Base-by-base conservation (phyloP, 2,113 vertebrate genomes). In the Oryzias curvinotus region DNA sequence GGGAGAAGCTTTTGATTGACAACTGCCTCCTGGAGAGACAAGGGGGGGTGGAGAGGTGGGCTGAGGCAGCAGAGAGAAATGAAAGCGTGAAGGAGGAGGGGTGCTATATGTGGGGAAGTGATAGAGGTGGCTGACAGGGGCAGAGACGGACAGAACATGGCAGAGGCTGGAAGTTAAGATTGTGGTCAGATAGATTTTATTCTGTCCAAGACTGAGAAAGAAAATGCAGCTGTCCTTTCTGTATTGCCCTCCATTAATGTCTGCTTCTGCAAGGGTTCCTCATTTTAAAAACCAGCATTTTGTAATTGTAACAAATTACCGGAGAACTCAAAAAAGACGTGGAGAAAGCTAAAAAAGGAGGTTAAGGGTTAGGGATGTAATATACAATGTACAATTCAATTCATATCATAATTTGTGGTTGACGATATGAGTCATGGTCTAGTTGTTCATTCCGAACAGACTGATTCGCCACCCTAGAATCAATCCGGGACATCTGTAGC, bases 11-110 rank as follows among this genome's bases (percentile, higher is more conserved):
- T 65, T 83, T 97, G 96, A 98, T 93, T 98, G 97, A 98, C 97
- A 98, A 95, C 93, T 99, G 96, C 96, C 95, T 96, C 90, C 87
- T 64, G 94, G 94, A 96, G 94, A 95, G 95, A 95, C 77, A 75
- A 89, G 85, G 90, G 70, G 70, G 84, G 52, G 42, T 50, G 44
- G 60, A 30, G 69, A 52, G 73, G 63, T 62, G 65, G 65, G 78
- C 64, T 73, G 61, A 68, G 53, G 73, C 50, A 57, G 52, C 60
- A 77, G 78, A 71, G 68, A 80, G 77, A 80, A 65, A 65, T 67
- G 59, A 78, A 55, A 61, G 68, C 30, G 64, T 55, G 70, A 72
- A 65, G 48, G 67, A 59, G 65, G 70, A 77, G 64, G 65, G 68
- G 70, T 14, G 42, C 71, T 69, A 71, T 62, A 42, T 16, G 57